These are phyloP conservation scores for Gymnarchus niloticus DNA, from an alignment of 2,113 vertebrate species.

Conservation along the genomic window DNA sequence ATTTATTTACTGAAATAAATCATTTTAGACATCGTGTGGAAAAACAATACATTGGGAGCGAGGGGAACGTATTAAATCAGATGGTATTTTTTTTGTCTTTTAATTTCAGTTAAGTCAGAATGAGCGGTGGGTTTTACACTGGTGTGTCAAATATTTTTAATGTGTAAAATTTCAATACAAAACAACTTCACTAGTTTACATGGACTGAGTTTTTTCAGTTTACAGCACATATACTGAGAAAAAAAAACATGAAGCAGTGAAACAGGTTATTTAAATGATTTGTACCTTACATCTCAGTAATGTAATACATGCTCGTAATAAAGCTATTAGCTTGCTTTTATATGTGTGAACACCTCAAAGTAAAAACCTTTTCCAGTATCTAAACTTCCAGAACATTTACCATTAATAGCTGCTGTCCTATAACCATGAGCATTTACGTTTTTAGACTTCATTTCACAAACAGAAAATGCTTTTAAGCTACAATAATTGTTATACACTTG, in stretches of 20 bases:
- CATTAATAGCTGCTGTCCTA: slow-evolving; percentile 11
- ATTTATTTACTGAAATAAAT: slow-evolving; percentile 12
- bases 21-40: slow-evolving; percentile 3
- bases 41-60: background rate
- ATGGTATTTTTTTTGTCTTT: background rate
- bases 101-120: background rate
- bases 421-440: background rate
- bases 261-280: no score
- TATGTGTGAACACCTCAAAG: background rate
- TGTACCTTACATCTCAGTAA: background rate
- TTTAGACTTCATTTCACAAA: background rate
- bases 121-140: background rate
- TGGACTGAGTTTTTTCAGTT: background rate
- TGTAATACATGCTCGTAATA: background rate
- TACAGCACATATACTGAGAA: background rate
- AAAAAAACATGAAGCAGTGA: no score
- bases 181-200: background rate
- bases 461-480: background rate
- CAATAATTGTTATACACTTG: background rate
- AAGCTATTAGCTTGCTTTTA: background rate
- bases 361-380: background rate
- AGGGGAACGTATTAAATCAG: background rate
- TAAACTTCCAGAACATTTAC: background rate
- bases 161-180: background rate
- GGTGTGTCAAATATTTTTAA: background rate